Evolutionary conservation across 2,888 invertebrate species (phyloP).

Genomic region (Aradus depressus): DNA sequence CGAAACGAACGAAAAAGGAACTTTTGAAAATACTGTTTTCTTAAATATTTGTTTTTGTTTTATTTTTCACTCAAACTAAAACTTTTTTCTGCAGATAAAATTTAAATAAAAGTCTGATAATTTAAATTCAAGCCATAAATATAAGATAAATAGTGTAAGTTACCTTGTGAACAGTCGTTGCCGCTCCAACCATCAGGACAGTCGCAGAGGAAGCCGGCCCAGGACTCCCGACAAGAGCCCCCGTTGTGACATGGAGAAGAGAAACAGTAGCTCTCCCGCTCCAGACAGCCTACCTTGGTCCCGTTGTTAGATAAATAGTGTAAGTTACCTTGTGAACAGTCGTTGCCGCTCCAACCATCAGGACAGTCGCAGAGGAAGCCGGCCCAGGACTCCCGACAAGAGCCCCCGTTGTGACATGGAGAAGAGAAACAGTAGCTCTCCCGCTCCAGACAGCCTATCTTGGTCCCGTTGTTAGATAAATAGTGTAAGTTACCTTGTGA

Average conservation of each 20-base stretch:
- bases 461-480: constrained; percentile 85
- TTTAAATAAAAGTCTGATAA: too few relatives aligned
- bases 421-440: constrained; percentile 66
- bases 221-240: constrained; percentile 76
- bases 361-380: constrained; percentile 76
- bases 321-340: constrained; percentile 60
- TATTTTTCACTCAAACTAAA: too few relatives aligned
- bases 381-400: constrained; percentile 78
- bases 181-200: constrained; percentile 80
- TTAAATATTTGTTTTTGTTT: too few relatives aligned
- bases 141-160: too few relatives aligned
- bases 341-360: constrained; percentile 79
- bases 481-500: constrained; percentile 47
- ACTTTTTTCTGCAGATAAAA: too few relatives aligned
- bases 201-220: constrained; percentile 78
- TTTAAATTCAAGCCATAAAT: too few relatives aligned
- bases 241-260: constrained; percentile 78
- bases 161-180: constrained; percentile 75
- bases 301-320: constrained; percentile 72
- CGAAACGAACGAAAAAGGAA: too few relatives aligned
- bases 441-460: constrained; percentile 78
- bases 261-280: constrained; percentile 69
- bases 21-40: too few relatives aligned
- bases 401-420: constrained; percentile 81
- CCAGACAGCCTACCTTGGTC: constrained; percentile 75